Base-by-base conservation (phyloP, 2,888 invertebrate genomes). In the Metalampra italica region DNA sequence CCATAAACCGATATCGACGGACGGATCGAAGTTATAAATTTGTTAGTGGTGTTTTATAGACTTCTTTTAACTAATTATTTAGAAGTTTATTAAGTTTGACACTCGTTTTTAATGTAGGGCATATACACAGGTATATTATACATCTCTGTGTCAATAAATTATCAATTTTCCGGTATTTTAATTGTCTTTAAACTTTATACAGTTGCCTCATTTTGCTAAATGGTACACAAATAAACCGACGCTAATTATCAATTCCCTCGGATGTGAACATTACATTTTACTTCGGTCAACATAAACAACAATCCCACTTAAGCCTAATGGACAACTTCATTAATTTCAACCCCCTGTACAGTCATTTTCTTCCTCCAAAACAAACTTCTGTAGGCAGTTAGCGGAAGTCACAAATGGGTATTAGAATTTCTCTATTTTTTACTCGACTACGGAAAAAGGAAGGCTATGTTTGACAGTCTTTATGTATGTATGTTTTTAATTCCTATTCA, bases 291-390 rank as follows among this genome's bases (percentile, higher is more conserved):
- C 78, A 79, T 82, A 75, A 79, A 68, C 75, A 75, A 74, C 74
- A 79, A 82, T 79, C 68, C 71, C 70, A 78, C 82, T 83, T 82
- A 78, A 75, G 78, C 78, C 69, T 79, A 83, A 83, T 82, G 82
- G 80, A 83, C 81, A 78, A 78, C 72, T 84, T 81, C 81, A 84
- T 84, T 83, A 82, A 83, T 82, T 78, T 77, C 57, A 58, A 60
- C 68, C 59, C 57, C 55, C 56, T 52, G 57, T 57, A 58, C 54
- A 45, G 52, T 41, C 56, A 50, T 52, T 51, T 29, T 12, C 43
- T 29, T 12, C 43, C 58, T 63, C 66, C 62, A 61, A 66, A 71
- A 68, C 60, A 70, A 75, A 69, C 64, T 68, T 68, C 64, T 70
- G 69, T 64, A 55, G 59, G 56, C 71, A 75, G 75, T 77, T 76